Base-by-base conservation (phyloP, 2,797 vertebrate species). In the Pteropus rufus region DNA sequence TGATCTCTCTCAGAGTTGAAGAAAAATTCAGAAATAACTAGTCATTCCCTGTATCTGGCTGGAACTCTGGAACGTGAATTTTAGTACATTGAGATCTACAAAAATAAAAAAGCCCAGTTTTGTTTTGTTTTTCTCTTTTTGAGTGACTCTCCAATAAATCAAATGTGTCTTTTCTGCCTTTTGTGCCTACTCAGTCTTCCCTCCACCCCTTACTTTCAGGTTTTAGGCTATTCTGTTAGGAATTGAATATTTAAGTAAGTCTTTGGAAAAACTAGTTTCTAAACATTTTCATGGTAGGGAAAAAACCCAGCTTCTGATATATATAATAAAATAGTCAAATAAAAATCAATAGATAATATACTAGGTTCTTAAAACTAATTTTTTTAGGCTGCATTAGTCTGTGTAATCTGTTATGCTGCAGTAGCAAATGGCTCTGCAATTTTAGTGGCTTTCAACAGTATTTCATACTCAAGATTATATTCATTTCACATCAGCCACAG, bases 231-330 rank as follows among this genome's bases (percentile, higher is more conserved):
- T 89, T 92, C 70, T 56, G 60, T 76, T 69, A 93, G 87, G 83
- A 87, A 82, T 18, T 39, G 23, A 65, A 93, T 31, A 34, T 82
- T 67, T 95, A 96, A 77, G 41, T 72, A 77, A 91, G 52, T 79
- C 31, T 62, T 85, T 54, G 52, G 41, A 87, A 75, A 86, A 67
- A 62, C 23, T 34, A 64, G 44, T 85, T 94, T 86, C 11, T 93
- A 46, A 94, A 44, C 29, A 52, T 34, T 16, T 56, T 85, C 15
- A 12, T 67, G 52, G 19, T 41, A 87, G 9, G 21, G 18, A 65
- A 19, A 52, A 73, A 41, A 10, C 10, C 21, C 4, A 10, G 19
- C 56, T 79, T 79, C 46, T 73, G 14, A 73, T 39, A 72, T 24
- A 83, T 79, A 60, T 46, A 75, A 88, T 44, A 34, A 54, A 52